A percentile compares a stretch with the other conserved stretches of the same genome.
These are phyloP conservation scores for Dicrurus megarhynchus DNA, from an alignment of 2,113 vertebrate genomes.

Conservation along the genomic window DNA sequence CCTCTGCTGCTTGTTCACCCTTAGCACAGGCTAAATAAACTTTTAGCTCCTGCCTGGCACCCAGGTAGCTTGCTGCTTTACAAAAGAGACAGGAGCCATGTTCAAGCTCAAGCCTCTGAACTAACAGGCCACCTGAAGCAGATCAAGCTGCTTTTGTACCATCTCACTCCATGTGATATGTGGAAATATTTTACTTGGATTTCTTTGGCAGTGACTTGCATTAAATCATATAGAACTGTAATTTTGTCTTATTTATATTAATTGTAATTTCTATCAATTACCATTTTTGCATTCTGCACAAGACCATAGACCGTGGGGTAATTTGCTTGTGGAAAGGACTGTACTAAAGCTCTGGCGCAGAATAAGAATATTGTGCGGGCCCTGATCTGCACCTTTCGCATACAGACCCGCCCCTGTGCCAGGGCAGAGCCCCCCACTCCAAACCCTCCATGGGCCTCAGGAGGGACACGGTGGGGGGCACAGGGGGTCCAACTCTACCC, in stretches of 20 bases:
- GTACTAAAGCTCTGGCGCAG: background rate
- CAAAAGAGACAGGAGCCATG: background rate
- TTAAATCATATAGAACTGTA: background rate
- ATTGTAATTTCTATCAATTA: background rate
- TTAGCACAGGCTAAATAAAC: background rate
- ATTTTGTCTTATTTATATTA: background rate
- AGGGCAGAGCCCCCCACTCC: background rate
- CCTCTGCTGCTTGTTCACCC: background rate
- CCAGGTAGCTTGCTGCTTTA: background rate
- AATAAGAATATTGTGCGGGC: background rate
- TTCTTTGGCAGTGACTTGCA: background rate
- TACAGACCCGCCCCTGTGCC: background rate
- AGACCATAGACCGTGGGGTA: background rate
- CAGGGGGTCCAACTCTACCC: background rate
- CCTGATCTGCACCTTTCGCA: background rate
- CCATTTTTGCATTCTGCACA: background rate
- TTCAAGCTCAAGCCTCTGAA: background rate
- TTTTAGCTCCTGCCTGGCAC: background rate
- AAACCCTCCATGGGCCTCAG: accelerated
- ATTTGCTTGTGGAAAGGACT: accelerated
- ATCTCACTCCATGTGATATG: accelerated
- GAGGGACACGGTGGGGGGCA: accelerated
- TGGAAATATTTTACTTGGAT: background rate
- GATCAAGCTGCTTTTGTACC: background rate
- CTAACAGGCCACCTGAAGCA: background rate